Conservation (phyloP, 2,797 vertebrate genomes). For the Melopsittacus undulatus region DNA sequence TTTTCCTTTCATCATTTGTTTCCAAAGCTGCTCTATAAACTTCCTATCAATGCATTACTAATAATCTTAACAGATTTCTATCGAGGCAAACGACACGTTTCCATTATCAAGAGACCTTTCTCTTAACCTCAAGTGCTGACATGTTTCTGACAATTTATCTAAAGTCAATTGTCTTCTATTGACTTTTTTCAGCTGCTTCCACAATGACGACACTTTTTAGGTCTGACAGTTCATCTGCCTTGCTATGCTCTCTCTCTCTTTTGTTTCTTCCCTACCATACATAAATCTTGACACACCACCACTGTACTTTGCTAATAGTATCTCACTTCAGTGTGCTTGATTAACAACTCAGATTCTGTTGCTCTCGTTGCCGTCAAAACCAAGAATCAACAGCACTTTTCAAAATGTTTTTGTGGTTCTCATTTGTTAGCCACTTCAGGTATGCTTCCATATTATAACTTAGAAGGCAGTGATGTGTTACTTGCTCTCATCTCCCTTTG, state of each 20-base stretch:
- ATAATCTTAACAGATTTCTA: constrained; percentile 47
- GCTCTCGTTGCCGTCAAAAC: neutral
- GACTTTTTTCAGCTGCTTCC: constrained; percentile 55
- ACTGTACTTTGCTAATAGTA: neutral
- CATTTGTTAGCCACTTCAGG: neutral
- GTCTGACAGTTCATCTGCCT: constrained; percentile 41
- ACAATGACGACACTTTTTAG: constrained; percentile 42
- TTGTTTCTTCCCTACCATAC: neutral
- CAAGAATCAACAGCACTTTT: neutral
- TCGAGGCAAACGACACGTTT: neutral
- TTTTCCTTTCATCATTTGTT: constrained; percentile 53
- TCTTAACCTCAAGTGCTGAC: constrained; percentile 16
- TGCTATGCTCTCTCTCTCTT: neutral
- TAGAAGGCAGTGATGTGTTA: fast-evolving
- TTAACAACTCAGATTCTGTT: neutral
- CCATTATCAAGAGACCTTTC: constrained; percentile 16
- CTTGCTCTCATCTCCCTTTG: neutral
- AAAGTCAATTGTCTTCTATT: constrained; percentile 65
- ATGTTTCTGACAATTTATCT: constrained; percentile 59
- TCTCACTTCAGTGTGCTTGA: neutral
- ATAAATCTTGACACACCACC: neutral
- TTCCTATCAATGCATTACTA: constrained; percentile 54
- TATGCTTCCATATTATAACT: neutral
- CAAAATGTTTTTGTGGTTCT: neutral
- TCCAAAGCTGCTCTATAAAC: constrained; percentile 54